phyloP scores from a whole-genome alignment of 1,140 invertebrate species.

The Leucophenga varia region DNA sequence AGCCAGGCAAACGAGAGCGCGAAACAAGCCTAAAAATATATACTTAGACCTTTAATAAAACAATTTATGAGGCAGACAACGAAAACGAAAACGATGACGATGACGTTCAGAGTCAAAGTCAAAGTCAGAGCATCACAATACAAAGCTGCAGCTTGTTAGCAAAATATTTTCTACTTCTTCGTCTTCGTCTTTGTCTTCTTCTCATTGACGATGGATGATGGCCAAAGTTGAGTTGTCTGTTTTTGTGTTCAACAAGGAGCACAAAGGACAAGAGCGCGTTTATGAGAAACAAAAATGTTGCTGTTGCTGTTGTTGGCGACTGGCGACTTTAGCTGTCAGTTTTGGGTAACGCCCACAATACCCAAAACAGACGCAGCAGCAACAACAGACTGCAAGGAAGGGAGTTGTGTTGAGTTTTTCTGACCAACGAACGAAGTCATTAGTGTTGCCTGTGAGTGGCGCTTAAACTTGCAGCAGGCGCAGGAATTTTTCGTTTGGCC shows the following conservation, averaged over 20 bases:
- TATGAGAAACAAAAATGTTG: too few species aligned
- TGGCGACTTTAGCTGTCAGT: constrained; percentile 32
- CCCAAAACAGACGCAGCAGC: constrained; percentile 1
- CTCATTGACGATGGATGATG: too few species aligned
- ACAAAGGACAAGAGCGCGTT: too few species aligned
- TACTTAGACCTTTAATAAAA: constrained; percentile 38
- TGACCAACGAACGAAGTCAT: not conserved
- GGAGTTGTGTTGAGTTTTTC: not conserved
- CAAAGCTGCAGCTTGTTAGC: too few species aligned
- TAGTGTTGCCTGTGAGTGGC: constrained; percentile 11
- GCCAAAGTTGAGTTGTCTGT: too few species aligned
- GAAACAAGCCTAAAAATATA: not conserved
- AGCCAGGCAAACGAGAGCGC: not conserved
- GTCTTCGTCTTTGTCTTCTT: too few species aligned
- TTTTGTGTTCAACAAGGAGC: too few species aligned
- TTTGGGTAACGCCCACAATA: constrained; percentile 43
- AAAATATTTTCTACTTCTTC: too few species aligned
- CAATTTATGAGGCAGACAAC: constrained; percentile 42
- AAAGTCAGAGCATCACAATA: too few species aligned
- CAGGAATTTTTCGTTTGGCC: constrained; percentile 23
- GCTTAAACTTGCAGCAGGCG: constrained; percentile 3
- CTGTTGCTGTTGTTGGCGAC: too few species aligned
- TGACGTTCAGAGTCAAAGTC: too few species aligned
- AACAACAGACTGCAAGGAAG: not conserved
- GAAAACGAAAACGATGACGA: constrained; percentile 3